Conservation (phyloP, 2,113 vertebrate species). For the Orycteropus afer region DNA sequence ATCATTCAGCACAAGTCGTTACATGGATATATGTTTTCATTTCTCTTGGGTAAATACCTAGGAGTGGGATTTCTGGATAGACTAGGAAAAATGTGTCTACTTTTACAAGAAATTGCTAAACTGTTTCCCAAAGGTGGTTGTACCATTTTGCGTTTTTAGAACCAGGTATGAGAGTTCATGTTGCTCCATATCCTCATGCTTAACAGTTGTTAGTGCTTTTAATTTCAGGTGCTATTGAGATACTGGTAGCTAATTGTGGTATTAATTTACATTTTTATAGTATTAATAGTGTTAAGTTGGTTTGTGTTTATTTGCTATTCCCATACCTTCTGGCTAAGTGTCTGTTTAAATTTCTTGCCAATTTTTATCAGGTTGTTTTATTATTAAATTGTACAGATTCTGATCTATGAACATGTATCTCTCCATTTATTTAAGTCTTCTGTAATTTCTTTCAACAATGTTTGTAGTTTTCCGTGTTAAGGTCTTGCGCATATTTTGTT, state of each 20-base stretch:
- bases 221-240: not conserved
- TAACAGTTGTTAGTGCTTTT: no score
- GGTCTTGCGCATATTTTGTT: not conserved
- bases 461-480: not conserved
- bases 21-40: not conserved
- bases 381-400: not conserved
- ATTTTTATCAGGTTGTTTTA: not conserved
- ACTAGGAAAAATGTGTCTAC: not conserved
- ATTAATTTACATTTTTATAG: not conserved
- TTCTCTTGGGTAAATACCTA: not conserved
- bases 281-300: not conserved
- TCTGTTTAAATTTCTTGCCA: not conserved
- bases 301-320: not conserved
- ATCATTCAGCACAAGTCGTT: not conserved
- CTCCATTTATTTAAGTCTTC: not conserved
- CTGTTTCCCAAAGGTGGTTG: not conserved
- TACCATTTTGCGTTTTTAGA: not conserved
- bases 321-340: not conserved
- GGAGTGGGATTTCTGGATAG: not conserved
- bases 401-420: not conserved
- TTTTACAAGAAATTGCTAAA: not conserved
- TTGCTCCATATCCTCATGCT: not conserved
- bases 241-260: not conserved
- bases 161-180: not conserved
- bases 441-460: not conserved